A percentile compares a stretch with the other conserved stretches of the same genome.
Conservation (phyloP, 2,888 invertebrate genomes). For the Apotomis capreana region DNA sequence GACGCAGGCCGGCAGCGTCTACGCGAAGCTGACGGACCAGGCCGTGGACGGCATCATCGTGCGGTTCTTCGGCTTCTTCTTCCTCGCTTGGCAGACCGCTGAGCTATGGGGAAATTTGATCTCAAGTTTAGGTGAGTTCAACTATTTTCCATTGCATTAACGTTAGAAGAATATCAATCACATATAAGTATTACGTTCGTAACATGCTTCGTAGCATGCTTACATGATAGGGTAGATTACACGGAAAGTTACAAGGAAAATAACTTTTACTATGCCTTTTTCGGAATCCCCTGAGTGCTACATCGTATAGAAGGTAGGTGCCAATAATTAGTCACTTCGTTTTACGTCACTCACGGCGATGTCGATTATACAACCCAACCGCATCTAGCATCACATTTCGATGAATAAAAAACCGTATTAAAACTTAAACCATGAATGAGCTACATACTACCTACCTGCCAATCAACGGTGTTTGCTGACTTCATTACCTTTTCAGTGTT, state of each 20-base stretch:
- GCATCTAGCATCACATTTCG: no score
- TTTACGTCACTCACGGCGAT: conserved; percentile 5
- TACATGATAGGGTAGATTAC: neutral
- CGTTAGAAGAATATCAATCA: neutral
- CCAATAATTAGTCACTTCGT: neutral
- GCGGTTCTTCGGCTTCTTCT: conserved; percentile 99
- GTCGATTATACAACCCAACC: neutral
- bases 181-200: no score
- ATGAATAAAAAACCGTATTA: no score
- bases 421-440: neutral
- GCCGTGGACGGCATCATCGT: conserved; percentile 96
- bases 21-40: conserved; percentile 93
- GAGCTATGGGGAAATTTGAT: conserved; percentile 98
- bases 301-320: neutral
- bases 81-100: conserved; percentile 98
- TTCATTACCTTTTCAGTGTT: conserved; percentile 82
- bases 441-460: no score
- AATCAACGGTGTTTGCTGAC: no score
- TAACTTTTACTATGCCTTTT: neutral
- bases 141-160: neutral
- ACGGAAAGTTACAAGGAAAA: neutral
- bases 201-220: no score
- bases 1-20: conserved; percentile 93
- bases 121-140: conserved; percentile 92
- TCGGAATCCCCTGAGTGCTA: neutral